A percentile compares a stretch with the other conserved stretches of the same genome.
Evolutionary conservation across 1,140 invertebrate genomes (phyloP).

Genomic region (Pachypsylla venusta): DNA sequence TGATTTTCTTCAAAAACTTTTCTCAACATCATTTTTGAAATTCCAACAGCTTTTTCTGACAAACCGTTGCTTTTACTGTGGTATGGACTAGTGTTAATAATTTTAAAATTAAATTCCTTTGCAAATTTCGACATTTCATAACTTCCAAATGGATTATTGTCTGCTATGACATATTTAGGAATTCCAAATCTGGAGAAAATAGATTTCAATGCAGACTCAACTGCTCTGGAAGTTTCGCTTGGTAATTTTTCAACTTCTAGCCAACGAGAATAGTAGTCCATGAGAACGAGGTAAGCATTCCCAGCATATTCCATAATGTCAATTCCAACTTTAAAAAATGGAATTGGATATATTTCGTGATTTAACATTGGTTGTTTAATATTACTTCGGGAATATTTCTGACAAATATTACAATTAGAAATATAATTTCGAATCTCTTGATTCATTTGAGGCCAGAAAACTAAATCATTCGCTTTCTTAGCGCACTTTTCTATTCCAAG

Average conservation of each 20-base stretch:
- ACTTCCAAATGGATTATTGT: constrained; percentile 32
- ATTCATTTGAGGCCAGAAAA: constrained; percentile 24
- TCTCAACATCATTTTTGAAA: background rate
- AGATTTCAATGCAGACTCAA: constrained; percentile 25
- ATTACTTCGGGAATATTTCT: constrained; percentile 23
- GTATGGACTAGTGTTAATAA: constrained; percentile 28
- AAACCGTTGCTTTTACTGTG: constrained; percentile 33
- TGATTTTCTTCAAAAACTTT: background rate
- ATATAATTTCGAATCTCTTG: constrained; percentile 26
- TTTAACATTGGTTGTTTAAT: constrained; percentile 24
- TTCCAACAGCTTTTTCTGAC: constrained; percentile 24
- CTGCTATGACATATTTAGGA: constrained; percentile 23
- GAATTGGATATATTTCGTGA: constrained; percentile 18
- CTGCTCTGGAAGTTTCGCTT: constrained; percentile 29
- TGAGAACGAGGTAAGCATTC: constrained; percentile 10
- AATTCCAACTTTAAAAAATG: constrained; percentile 18
- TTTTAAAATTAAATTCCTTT: constrained; percentile 28
- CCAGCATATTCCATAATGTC: constrained; percentile 20
- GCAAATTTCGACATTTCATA: constrained; percentile 31
- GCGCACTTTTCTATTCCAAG: constrained; percentile 25
- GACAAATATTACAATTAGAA: constrained; percentile 25
- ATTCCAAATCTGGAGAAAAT: constrained; percentile 16
- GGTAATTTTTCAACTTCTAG: constrained; percentile 27
- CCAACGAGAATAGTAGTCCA: constrained; percentile 19
- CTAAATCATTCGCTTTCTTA: constrained; percentile 25